Percentiles rank a stretch among this genome's conserved stretches.
Conservation (phyloP, 2,888 invertebrate species). For the Ferdinandea cuprea region DNA sequence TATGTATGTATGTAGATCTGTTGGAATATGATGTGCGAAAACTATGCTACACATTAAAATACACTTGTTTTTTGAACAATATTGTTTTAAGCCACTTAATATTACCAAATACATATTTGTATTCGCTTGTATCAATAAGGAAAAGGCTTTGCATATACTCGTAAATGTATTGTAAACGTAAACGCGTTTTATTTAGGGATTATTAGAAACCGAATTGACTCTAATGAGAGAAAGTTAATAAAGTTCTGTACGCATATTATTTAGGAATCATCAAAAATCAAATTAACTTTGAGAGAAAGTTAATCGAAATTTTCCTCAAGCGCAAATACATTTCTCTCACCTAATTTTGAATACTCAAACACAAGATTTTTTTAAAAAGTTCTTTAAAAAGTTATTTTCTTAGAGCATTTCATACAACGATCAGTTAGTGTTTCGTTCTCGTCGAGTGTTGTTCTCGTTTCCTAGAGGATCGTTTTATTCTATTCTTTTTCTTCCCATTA, state of each 20-base stretch:
- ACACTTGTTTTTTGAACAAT: too few species aligned
- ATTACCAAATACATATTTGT: too few species aligned
- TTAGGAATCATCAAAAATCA: slow-evolving; percentile 11
- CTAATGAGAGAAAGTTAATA: slow-evolving; percentile 31
- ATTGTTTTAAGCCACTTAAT: too few species aligned
- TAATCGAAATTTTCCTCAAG: slow-evolving; percentile 10
- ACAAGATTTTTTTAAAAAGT: slow-evolving; percentile 36
- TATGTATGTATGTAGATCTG: too few species aligned
- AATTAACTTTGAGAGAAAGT: slow-evolving; percentile 34
- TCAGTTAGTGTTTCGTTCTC: slow-evolving; percentile 83
- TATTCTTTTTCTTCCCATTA: slow-evolving; percentile 53
- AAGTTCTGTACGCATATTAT: too few species aligned
- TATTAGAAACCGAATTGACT: slow-evolving; percentile 19
- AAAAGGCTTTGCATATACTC: too few species aligned
- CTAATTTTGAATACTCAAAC: slow-evolving; percentile 35
- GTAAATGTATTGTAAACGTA: slow-evolving; percentile 1
- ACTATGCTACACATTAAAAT: too few species aligned
- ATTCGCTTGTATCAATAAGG: too few species aligned
- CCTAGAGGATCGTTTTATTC: slow-evolving; percentile 51
- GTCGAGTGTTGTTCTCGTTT: slow-evolving; percentile 83
- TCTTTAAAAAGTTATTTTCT: slow-evolving; percentile 37
- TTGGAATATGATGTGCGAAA: too few species aligned
- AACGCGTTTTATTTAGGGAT: slow-evolving; percentile 27
- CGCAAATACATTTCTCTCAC: slow-evolving; percentile 37
- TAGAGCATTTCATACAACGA: slow-evolving; percentile 47